Evolutionary conservation across 2,113 vertebrate species (phyloP), one percentile per base, ranked within the genome.

Genomic region (Bambusicola thoracicus): DNA sequence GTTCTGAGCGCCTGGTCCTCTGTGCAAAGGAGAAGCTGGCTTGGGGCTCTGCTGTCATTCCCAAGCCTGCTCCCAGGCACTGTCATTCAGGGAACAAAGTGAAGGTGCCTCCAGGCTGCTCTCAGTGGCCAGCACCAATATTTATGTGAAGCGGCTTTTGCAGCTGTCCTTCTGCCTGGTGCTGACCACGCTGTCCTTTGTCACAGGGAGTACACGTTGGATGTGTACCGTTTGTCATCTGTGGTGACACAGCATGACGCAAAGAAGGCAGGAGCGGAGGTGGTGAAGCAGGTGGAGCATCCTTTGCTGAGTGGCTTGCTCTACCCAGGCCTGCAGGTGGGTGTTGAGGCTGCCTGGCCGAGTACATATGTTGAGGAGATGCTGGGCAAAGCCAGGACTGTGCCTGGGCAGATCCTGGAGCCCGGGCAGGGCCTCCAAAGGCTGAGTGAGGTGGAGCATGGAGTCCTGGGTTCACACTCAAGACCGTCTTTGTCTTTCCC

Each of bases 221-320:
- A 99, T 34, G 98, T 99, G 93, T 99, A 99, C 96, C 98, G 98
- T 3, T 98, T 99, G 22, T 99, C 99, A 0, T 99, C 99, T 1
- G 89, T 99, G 92, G 98, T 99, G 94, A 99, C 99, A 0, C 99
- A 99, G 84, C 99, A 99, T 0, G 99, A 99, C 4, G 98, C 99
- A 6, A 99, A 99, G 98, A 99, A 99, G 95, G 99, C 99, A 0
- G 99, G 99, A 30, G 99, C 99, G 0, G 99, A 99, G 96, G 99
- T 99, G 17, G 99, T 99, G 36, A 99, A 99, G 96, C 99, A 99
- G 94, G 99, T 99, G 97, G 99, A 99, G 70, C 99, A 99, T 74
- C 99, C 99, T 4, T 94, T 99, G 93, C 98, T 99, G 78, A 99
- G 99, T 18, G 99, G 99, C 17, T 98, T 99, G 56, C 98, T 99